These are phyloP conservation scores for Lates calcarifer DNA, from an alignment of 2,113 vertebrate species.

Conservation along the genomic window DNA sequence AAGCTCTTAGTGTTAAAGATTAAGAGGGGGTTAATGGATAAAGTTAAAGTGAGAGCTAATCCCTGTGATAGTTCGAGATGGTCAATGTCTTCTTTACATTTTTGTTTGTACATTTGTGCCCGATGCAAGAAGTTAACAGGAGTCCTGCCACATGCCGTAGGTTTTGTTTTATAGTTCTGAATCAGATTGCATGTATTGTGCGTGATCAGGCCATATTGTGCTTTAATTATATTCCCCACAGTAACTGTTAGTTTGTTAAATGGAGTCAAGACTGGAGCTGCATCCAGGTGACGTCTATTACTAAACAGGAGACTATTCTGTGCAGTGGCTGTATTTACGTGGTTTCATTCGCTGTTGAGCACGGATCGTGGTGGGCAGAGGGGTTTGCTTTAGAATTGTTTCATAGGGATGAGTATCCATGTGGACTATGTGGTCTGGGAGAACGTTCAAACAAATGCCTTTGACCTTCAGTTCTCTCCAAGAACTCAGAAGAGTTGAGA, in stretches of 20 bases:
- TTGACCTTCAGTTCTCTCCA: not conserved
- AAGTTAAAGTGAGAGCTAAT: slow-evolving; percentile 1
- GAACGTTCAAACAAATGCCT: not conserved
- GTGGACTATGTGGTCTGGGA: not conserved
- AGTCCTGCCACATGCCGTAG: not conserved
- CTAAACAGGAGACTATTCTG: not conserved
- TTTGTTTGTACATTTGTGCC: not conserved
- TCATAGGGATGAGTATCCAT: not conserved
- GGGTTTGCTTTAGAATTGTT: not conserved
- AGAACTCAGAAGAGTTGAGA: not conserved
- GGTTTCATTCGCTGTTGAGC: not conserved
- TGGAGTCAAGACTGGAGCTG: not conserved
- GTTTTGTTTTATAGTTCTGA: not conserved
- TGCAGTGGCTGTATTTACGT: not conserved
- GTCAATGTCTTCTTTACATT: not conserved
- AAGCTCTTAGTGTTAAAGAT: slow-evolving; percentile 8
- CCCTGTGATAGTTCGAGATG: not conserved
- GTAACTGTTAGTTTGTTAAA: not conserved
- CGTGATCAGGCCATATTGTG: not conserved
- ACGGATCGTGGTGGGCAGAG: not conserved
- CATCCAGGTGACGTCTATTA: not conserved
- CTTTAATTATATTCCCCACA: not conserved
- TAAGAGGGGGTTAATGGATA: not conserved
- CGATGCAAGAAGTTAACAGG: not conserved
- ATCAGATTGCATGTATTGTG: not conserved